phyloP scores from a whole-genome alignment of 2,888 invertebrate species.

The Aleiodes testaceus region DNA sequence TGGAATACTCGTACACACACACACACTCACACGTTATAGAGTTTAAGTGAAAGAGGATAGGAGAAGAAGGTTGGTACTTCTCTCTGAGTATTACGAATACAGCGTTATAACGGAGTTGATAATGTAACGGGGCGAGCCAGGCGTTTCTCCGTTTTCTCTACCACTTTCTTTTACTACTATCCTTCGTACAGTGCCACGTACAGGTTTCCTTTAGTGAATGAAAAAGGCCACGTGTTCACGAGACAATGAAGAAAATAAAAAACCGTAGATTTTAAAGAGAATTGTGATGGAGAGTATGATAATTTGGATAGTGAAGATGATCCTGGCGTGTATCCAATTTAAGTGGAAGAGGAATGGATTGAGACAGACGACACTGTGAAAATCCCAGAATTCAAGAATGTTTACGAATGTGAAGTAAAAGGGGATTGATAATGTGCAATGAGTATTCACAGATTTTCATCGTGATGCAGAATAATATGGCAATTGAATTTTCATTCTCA shows the following conservation, averaged over 20 bases:
- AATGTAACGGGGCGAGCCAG: slow-evolving; percentile 69
- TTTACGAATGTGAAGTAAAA: slow-evolving; percentile 67
- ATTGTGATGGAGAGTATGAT: background rate
- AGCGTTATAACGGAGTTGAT: slow-evolving; percentile 71
- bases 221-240: slow-evolving; percentile 54
- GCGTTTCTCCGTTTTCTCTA: slow-evolving; percentile 52
- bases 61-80: slow-evolving; percentile 48
- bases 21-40: background rate
- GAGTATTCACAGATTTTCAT: slow-evolving; percentile 55
- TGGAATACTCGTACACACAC: slow-evolving; percentile 21
- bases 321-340: slow-evolving; percentile 11
- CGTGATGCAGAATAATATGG: too few relatives aligned
- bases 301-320: background rate
- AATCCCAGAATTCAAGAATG: slow-evolving; percentile 54
- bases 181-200: slow-evolving; percentile 55
- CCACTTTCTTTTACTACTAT: slow-evolving; percentile 45
- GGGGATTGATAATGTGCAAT: slow-evolving; percentile 64
- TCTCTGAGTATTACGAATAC: slow-evolving; percentile 68
- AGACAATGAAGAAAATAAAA: background rate
- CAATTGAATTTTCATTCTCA: too few relatives aligned
- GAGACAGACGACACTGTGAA: slow-evolving; percentile 28
- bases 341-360: background rate
- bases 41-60: slow-evolving; percentile 43
- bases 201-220: slow-evolving; percentile 64
- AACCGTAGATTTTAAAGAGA: too few relatives aligned